Evolutionary conservation across 2,888 invertebrate genomes (phyloP).

Genomic region (Caradrina clavipalpis): DNA sequence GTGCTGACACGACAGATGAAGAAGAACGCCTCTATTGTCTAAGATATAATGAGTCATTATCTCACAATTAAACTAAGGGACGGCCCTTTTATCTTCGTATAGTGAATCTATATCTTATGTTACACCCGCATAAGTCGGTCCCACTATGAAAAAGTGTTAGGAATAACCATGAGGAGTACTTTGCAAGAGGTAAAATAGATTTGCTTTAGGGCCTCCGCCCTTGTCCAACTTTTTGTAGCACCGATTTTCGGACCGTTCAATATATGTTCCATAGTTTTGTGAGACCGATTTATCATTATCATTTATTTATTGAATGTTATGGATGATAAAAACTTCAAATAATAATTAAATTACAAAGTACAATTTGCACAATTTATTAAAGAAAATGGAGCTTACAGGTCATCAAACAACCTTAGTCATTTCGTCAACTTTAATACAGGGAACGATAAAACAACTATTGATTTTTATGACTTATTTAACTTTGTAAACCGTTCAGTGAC

Average conservation of each 20-base stretch:
- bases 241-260: too few relatives aligned
- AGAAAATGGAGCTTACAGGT: too few relatives aligned
- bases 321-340: too few relatives aligned
- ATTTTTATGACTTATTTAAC: background rate
- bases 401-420: too few relatives aligned
- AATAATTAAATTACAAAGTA: too few relatives aligned
- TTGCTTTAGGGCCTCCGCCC: too few relatives aligned
- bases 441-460: background rate
- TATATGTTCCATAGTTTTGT: too few relatives aligned
- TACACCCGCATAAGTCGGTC: background rate
- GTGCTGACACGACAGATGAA: conserved; percentile 1
- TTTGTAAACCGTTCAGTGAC: background rate
- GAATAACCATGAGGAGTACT: background rate
- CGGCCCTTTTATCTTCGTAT: conserved; percentile 1
- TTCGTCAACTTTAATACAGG: background rate
- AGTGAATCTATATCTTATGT: background rate
- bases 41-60: conserved; percentile 42
- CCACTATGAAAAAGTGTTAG: background rate
- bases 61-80: conserved; percentile 14
- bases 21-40: conserved; percentile 26
- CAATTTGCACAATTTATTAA: too few relatives aligned
- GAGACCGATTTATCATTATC: too few relatives aligned
- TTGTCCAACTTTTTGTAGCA: too few relatives aligned
- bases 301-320: too few relatives aligned
- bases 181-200: too few relatives aligned